These are phyloP conservation scores for Dicycla oo DNA, from an alignment of 2,888 invertebrate species.

Conservation along the genomic window DNA sequence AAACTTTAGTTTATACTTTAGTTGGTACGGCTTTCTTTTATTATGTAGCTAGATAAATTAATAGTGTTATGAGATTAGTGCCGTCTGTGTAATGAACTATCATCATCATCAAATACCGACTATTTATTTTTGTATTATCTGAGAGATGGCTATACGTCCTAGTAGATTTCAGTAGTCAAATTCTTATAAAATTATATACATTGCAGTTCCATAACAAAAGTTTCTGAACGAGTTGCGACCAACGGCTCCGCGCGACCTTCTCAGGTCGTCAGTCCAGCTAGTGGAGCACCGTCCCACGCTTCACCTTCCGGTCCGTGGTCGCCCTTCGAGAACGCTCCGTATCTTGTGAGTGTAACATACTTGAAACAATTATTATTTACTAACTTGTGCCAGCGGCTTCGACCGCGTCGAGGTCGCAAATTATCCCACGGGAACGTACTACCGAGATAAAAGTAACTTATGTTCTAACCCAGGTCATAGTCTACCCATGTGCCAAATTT, in stretches of 20 bases:
- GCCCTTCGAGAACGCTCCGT: conserved; percentile 53
- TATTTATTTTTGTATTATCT: conserved; percentile 1
- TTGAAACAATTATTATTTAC: conserved; percentile 16
- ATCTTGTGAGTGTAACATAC: conserved; percentile 13
- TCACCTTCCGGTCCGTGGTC: conserved; percentile 52
- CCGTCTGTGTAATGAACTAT: conserved; percentile 16
- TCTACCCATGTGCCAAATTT: no score
- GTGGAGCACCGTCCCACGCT: conserved; percentile 51
- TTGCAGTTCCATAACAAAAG: conserved; percentile 5
- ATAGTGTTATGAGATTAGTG: conserved; percentile 35
- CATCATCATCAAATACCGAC: neutral
- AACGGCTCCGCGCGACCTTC: conserved; percentile 51
- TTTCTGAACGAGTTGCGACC: conserved; percentile 38
- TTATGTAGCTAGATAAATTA: conserved; percentile 47
- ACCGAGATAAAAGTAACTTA: no score
- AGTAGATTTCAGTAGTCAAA: neutral
- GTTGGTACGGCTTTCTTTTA: conserved; percentile 40
- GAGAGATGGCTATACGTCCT: neutral
- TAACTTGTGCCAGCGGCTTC: no score
- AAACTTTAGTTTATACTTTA: conserved; percentile 37
- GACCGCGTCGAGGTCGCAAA: no score
- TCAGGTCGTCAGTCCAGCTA: conserved; percentile 47
- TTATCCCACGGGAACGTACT: no score
- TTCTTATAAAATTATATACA: neutral
- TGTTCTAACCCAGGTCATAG: no score